Base-by-base conservation (phyloP, 2,888 invertebrate genomes). In the Drosophila formosana region DNA sequence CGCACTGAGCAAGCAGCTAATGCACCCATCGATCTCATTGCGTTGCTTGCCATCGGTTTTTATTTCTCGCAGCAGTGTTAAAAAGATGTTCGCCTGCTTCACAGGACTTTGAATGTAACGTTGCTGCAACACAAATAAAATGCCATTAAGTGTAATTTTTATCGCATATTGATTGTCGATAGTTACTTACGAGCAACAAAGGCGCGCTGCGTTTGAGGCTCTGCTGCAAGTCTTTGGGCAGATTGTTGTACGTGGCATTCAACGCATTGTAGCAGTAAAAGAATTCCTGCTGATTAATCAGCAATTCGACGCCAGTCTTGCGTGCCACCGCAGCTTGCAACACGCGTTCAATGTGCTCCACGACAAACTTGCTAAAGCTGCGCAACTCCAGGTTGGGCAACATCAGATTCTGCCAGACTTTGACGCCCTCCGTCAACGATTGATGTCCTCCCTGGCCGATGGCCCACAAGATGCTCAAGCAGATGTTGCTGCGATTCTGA, bases 381-480 rank as follows among this genome's bases (percentile, higher is more conserved):
- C 95, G 95, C 90, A 96, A 92, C 76, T 96, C 96, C 47, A 96
- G 92, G 87, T 96, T 92, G 0, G 96, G 95, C 41, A 95, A 92
- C 94, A 96, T 96, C 1, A 96, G 92, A 71, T 96, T 95, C 91
- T 95, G 95, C 95, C 96, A 96, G 11, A 95, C 95, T 93, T 94
- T 95, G 50, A 96, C 92, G 26, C 96, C 96, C 70, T 95, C 93
- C 56, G 93, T 92, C 51, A 96, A 93, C 88, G 96, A 94, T 71
- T 92, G 94, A 55, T 93, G 92, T 0, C 96, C 96, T 8, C 95
- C 95, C 89, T 96, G 96, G 0, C 95, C 95, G n/a, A 96, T 93
- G 0, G 95, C 95, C 96, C 96, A 96, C 1, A 96, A 92, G 45
- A 96, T 93, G 0, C 96, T 95, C 34, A 96, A 92, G 1, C 96